phyloP scores from a whole-genome alignment of 2,113 vertebrate genomes.

The Neolamprologus tretocephalus region DNA sequence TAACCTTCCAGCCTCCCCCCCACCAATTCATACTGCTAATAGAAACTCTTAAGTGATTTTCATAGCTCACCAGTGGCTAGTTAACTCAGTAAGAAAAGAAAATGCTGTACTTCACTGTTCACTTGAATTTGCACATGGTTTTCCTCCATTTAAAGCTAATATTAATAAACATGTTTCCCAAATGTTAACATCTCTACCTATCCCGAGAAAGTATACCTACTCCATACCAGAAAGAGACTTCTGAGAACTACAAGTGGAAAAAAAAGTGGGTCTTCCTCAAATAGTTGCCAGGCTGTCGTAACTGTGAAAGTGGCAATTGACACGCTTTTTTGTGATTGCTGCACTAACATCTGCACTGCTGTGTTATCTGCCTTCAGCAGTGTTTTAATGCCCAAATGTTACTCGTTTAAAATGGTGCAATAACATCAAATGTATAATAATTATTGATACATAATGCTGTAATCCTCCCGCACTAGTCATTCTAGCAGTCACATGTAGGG shows the following conservation, averaged over 20 bases:
- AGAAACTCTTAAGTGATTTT: neutral
- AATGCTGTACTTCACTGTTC: neutral
- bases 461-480: neutral
- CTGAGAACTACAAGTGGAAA: neutral
- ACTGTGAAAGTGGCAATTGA: neutral
- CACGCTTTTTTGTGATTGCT: fast-evolving
- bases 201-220: fast-evolving
- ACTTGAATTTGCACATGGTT: neutral
- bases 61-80: neutral
- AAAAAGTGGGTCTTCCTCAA: neutral
- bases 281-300: neutral
- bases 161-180: neutral
- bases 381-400: neutral
- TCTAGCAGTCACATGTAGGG: neutral
- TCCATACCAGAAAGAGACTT: neutral
- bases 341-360: neutral
- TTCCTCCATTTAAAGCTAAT: neutral
- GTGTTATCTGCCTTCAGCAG: neutral
- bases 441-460: neutral
- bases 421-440: neutral
- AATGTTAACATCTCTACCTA: neutral
- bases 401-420: neutral
- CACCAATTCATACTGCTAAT: neutral
- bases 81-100: neutral
- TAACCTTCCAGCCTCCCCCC: neutral